Conservation (phyloP, 2,888 invertebrate genomes). For the Aromia moschata region DNA sequence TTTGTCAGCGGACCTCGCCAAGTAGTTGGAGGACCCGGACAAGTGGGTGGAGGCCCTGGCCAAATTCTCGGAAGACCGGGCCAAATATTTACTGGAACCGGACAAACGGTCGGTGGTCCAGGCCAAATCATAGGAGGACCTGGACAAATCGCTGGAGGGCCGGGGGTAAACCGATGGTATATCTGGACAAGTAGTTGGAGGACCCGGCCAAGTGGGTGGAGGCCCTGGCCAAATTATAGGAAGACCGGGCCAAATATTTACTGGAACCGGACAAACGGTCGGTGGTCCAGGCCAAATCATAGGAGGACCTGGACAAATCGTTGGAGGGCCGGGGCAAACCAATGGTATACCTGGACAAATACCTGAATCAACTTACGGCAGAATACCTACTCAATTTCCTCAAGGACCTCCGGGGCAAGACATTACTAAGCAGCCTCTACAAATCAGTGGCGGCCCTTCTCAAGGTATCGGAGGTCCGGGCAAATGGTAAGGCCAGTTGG, state of each 20-base stretch:
- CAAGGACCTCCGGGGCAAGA: too few species aligned
- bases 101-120: too few species aligned
- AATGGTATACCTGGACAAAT: conserved; percentile 26
- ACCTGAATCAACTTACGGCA: conserved; percentile 26
- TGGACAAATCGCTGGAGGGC: conserved; percentile 30
- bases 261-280: too few species aligned
- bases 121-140: conserved; percentile 19
- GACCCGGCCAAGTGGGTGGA: conserved; percentile 36
- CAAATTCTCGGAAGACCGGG: conserved; percentile 26
- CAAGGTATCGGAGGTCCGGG: conserved; percentile 26
- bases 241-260: conserved; percentile 14
- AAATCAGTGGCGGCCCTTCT: conserved; percentile 36
- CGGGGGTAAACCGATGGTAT: conserved; percentile 28
- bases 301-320: conserved; percentile 30
- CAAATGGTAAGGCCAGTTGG: too few species aligned
- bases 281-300: conserved; percentile 1
- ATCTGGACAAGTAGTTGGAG: conserved; percentile 25
- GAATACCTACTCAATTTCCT: too few species aligned
- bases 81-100: too few species aligned
- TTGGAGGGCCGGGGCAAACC: conserved; percentile 27
- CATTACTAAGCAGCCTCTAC: too few species aligned
- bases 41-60: conserved; percentile 36
- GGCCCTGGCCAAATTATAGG: conserved; percentile 32
- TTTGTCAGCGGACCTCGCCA: conserved; percentile 27
- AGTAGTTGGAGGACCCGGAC: conserved; percentile 29